Percentiles rank a stretch among this genome's conserved stretches.
Conservation (phyloP, 37 sponge, comb jelly and placozoan genomes). For the Beroe forskalii region DNA sequence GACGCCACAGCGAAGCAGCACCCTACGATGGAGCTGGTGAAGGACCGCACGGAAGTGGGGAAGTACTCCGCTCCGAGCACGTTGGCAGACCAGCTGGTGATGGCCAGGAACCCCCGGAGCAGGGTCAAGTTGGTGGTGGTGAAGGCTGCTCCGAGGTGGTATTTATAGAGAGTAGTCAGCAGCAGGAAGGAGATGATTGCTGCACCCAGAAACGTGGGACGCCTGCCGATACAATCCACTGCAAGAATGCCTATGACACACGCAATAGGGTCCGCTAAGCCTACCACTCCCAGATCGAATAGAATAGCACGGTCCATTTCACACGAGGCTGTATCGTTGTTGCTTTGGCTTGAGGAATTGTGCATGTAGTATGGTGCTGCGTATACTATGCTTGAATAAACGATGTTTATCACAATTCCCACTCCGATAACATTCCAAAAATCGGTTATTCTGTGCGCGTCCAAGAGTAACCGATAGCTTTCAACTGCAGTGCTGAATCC, state of each 20-base stretch:
- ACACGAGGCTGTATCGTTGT: neutral
- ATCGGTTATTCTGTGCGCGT: neutral
- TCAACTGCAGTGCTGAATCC: neutral
- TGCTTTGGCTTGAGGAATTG: neutral
- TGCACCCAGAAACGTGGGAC: neutral
- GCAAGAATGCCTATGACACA: neutral
- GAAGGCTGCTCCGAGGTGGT: neutral
- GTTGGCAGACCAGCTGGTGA: neutral
- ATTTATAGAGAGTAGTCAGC: neutral
- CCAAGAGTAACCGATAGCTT: neutral
- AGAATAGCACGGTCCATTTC: neutral
- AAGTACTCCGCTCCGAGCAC: conserved; percentile 2
- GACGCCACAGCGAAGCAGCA: neutral
- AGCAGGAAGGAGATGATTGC: neutral
- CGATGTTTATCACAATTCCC: neutral
- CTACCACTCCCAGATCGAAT: neutral
- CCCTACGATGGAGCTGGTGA: neutral
- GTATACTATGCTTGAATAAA: neutral
- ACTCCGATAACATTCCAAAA: neutral
- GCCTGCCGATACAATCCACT: neutral
- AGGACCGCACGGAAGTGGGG: neutral
- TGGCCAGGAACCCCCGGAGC: neutral
- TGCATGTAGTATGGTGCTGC: conserved; percentile 4
- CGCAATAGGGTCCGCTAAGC: neutral
- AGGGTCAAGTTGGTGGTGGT: neutral